A percentile compares a stretch with the other conserved stretches of the same genome.
Conservation (phyloP, 2,797 vertebrate genomes). For the Ctenopoma multispine region DNA sequence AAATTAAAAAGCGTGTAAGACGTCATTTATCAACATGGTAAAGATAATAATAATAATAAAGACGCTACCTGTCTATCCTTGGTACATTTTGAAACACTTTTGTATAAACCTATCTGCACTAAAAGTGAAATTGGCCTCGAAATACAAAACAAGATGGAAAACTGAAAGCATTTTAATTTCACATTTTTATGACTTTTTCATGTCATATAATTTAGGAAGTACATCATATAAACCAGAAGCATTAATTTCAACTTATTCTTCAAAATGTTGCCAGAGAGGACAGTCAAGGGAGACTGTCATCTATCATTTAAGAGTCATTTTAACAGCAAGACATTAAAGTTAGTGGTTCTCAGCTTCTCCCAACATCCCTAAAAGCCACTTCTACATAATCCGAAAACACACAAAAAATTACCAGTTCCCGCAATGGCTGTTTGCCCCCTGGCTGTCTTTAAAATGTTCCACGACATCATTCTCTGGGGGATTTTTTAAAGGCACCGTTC, state of each 20-base stretch:
- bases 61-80: neutral
- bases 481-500: constrained; percentile 38
- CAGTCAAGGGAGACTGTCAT: constrained; percentile 33
- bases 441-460: constrained; percentile 58
- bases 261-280: constrained; percentile 30
- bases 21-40: constrained; percentile 21
- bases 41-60: too few relatives aligned
- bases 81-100: neutral
- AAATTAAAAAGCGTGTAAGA: constrained; percentile 4
- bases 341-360: constrained; percentile 47
- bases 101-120: constrained; percentile 9
- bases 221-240: constrained; percentile 35
- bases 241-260: constrained; percentile 40
- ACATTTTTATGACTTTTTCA: constrained; percentile 30
- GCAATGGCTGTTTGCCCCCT: constrained; percentile 37
- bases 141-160: neutral
- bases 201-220: constrained; percentile 38
- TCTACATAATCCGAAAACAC: constrained; percentile 60
- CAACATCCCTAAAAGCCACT: constrained; percentile 63
- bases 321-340: constrained; percentile 58
- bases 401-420: constrained; percentile 50
- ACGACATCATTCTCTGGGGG: constrained; percentile 40
- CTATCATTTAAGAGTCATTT: constrained; percentile 60
- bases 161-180: constrained; percentile 27
- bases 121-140: constrained; percentile 4